Conservation (phyloP, 2,797 vertebrate species). For the Xenentodon cancila region DNA sequence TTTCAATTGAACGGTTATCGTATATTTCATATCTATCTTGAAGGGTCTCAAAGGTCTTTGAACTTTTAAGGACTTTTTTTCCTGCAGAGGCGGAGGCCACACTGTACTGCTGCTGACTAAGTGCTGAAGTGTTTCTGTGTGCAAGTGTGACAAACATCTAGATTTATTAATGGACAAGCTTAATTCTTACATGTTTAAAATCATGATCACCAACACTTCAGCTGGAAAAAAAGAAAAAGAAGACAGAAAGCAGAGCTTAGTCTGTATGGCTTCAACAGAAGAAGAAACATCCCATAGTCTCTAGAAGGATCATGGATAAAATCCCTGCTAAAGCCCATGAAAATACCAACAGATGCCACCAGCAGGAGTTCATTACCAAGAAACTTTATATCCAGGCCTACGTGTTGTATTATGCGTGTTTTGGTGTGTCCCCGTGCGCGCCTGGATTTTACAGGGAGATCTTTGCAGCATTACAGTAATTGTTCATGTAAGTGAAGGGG, state of each 20-base stretch:
- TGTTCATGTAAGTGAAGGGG: conserved; percentile 37
- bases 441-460: conserved; percentile 21
- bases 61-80: conserved; percentile 36
- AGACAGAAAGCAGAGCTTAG: background rate
- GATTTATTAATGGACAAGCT: no score
- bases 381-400: conserved; percentile 21
- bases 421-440: conserved; percentile 17
- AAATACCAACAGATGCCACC: conserved; percentile 43
- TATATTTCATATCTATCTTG: conserved; percentile 27
- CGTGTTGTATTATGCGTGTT: conserved; percentile 6
- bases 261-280: conserved; percentile 15
- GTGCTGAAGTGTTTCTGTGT: background rate
- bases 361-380: conserved; percentile 27
- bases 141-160: no score
- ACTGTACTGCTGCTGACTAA: background rate
- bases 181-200: conserved; percentile 20
- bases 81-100: conserved; percentile 1
- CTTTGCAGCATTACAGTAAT: conserved; percentile 44
- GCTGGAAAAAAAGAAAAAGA: background rate
- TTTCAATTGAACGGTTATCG: conserved; percentile 14
- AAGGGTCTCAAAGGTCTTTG: conserved; percentile 31
- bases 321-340: conserved; percentile 20
- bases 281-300: conserved; percentile 11
- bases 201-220: conserved; percentile 8
- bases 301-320: conserved; percentile 24